Evolutionary conservation across 2,113 vertebrate genomes (phyloP), one percentile per base, ranked within the genome.

Genomic region (Coracopsis vasa): DNA sequence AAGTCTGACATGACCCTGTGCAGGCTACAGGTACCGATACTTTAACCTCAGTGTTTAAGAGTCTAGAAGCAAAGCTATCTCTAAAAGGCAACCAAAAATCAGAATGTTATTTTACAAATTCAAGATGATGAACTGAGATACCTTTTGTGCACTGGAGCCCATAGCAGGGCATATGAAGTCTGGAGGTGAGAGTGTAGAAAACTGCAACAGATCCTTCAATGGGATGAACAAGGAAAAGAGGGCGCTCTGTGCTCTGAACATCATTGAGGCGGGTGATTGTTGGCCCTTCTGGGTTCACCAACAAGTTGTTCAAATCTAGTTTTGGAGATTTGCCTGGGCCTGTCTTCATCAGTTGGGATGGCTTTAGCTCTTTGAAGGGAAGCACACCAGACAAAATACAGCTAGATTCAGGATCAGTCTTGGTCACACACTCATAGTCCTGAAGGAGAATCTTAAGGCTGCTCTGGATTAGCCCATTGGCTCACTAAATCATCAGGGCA

Each of bases 131-230:
- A 90, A 91, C 51, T 11, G 14, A 64, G 18, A 10, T 98, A 99
- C 99, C 99, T 98, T 97, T 98, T 12, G 99, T 99, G 96, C 99
- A 99, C 97, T 99, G 99, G 39, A 99, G 96, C 48, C 99, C 99
- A 2, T 99, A 99, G 97, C 99, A 99, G 21, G 99, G 99, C 69
- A 99, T 50, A 7, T 97, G 98, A 44, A 99, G 99, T 94, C 97
- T 98, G 97, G 98, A 96, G 2, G 99, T 98, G 3, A 99, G 98
- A 7, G 95, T 98, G 82, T 92, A 90, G 97, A 99, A 99, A 39
- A 99, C 98, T 0, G 97, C n/a, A 58, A 96, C 93, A 29, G 99
- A 99, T 95, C 99, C 99, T 94, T 99, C 99, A 5, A 99, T 99
- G 45, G 99, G 99, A 79, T 99, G 99, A 64, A 99, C 96, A 56